Conservation (phyloP, 2,797 vertebrate genomes). For the Sylvilagus floridanus region DNA sequence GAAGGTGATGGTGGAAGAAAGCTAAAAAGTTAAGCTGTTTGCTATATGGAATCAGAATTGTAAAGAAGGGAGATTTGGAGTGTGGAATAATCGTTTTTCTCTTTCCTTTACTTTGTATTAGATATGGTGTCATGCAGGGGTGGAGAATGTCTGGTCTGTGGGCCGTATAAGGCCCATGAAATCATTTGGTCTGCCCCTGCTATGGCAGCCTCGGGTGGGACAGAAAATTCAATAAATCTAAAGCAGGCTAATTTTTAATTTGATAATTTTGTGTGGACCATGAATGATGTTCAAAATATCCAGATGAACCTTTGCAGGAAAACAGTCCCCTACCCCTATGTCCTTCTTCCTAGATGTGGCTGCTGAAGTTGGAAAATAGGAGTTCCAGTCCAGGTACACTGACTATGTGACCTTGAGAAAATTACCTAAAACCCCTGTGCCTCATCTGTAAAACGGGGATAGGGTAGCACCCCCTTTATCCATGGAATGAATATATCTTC, state of each 20-base stretch:
- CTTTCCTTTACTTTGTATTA: not conserved
- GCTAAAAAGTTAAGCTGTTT: slow-evolving; percentile 22
- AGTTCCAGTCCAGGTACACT: not conserved
- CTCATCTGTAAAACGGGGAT: slow-evolving; percentile 11
- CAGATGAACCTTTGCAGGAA: too few relatives aligned
- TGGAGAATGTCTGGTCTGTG: too few relatives aligned
- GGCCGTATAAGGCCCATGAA: too few relatives aligned
- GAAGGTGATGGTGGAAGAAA: not conserved
- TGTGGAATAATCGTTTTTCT: not conserved
- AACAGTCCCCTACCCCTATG: not conserved
- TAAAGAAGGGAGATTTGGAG: slow-evolving; percentile 26
- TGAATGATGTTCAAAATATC: too few relatives aligned
- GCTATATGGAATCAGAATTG: slow-evolving; percentile 6
- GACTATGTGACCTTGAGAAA: not conserved
- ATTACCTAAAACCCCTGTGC: not conserved
- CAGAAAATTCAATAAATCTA: too few relatives aligned
- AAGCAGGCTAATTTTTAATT: too few relatives aligned
- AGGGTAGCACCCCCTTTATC: not conserved
- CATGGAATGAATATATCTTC: not conserved
- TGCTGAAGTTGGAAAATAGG: slow-evolving; percentile 11
- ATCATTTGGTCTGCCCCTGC: too few relatives aligned
- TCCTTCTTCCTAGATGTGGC: not conserved
- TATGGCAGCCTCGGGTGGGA: too few relatives aligned
- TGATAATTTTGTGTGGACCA: too few relatives aligned
- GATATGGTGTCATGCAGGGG: not conserved